phyloP scores from a whole-genome alignment of 2,113 vertebrate genomes.

The Epinephelus moara region DNA sequence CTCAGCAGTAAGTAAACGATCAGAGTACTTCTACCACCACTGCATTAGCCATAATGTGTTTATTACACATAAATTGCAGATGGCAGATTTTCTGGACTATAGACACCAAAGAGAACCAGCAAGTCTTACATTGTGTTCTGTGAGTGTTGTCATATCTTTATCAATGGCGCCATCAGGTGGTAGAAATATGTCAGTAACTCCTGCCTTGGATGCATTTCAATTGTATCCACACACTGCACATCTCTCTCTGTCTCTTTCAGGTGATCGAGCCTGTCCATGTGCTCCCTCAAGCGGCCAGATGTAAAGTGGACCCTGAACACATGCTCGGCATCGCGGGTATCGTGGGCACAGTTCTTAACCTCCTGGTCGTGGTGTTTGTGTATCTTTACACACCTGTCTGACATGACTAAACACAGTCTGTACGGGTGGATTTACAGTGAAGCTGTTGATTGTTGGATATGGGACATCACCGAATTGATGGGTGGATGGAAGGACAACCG shows the following conservation, averaged over 20 bases:
- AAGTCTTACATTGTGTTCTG: not conserved
- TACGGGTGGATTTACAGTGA: not conserved
- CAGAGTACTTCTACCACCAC: not conserved
- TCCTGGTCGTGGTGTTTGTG: constrained; percentile 63
- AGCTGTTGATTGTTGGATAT: not conserved
- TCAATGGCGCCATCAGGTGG: constrained; percentile 57
- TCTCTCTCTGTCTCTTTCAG: constrained; percentile 37
- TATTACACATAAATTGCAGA: not conserved
- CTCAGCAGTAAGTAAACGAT: not conserved
- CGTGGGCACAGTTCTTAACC: constrained; percentile 57
- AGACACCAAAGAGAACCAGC: not conserved
- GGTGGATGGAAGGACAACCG: not conserved
- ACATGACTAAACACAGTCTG: not conserved
- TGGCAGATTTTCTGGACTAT: not conserved
- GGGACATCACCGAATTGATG: no score
- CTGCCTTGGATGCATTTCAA: not conserved
- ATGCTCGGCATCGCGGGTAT: constrained; percentile 59
- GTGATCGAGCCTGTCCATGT: not conserved
- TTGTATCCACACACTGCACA: not conserved
- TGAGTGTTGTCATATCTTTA: not conserved
- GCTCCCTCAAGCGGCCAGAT: not conserved
- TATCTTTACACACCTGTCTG: constrained; percentile 59
- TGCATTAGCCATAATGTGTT: not conserved
- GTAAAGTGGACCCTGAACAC: constrained; percentile 45
- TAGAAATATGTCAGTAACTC: not conserved